Base-by-base conservation (phyloP, 2,888 invertebrate genomes). In the Parnassius mnemosyne region DNA sequence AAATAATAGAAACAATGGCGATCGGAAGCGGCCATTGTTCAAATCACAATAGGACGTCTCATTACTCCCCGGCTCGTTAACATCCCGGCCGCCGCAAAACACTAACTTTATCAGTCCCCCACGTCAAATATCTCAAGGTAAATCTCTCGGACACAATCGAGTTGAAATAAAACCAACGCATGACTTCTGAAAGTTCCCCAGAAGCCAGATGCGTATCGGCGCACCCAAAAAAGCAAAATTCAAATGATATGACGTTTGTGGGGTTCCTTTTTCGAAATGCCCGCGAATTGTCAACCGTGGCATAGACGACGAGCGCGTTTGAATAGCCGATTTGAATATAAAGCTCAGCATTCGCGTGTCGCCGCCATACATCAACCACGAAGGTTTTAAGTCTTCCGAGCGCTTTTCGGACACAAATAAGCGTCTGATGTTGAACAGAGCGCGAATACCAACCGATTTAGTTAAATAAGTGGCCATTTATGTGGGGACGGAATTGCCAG, bases 381-480 rank as follows among this genome's bases (percentile, higher is more conserved):
- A 80, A 78, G 83, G 86, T 83, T 87, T 89, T 89, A 89, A 85
- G 88, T 89, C 90, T 89, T 85, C 71, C 85, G 86, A 85, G 83
- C 87, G 87, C 89, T 87, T 89, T 88, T 89, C 71, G 84, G 89
- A 87, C 89, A 86, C 89, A 91, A 89, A 90, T 91, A 89, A 87
- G 88, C 86, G 84, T 85, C 82, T 84, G 84, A 83, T 80, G 80
- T 81, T 83, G 79, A 84, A 86, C 80, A 80, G 83, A 77, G 75
- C 69, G 74, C 78, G 83, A 81, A 87, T 87, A 75, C 75, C 75
- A 67, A 71, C 74, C 73, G 77, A 78, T 78, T 83, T 79, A 66
- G 67, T 62, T 65, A 63, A 56, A 50, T 41, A 64, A 43, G 59
- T 56, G 54, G 60, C 68, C 69, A 69, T 72, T 71, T 71, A 70